Evolutionary conservation across 2,888 invertebrate genomes (phyloP).

Genomic region (Polia nebulosa): DNA sequence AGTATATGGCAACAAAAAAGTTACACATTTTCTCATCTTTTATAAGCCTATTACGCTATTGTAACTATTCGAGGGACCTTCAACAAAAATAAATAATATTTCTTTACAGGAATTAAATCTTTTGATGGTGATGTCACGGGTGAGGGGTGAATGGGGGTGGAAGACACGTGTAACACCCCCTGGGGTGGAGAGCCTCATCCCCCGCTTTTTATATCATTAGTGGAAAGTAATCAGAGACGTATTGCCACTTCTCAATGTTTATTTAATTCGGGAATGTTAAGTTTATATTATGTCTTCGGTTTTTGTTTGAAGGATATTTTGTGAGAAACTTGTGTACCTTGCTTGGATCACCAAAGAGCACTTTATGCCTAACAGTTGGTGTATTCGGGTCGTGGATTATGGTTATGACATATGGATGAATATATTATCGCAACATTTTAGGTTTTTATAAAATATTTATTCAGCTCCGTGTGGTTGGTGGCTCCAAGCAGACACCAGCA

Average conservation of each 20-base stretch:
- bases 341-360: neutral
- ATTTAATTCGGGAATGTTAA: slow-evolving; percentile 8
- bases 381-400: neutral
- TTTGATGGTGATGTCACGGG: slow-evolving; percentile 28
- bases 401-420: neutral
- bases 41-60: slow-evolving; percentile 29
- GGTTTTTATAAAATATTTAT: neutral
- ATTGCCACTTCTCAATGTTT: slow-evolving; percentile 12
- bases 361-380: neutral
- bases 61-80: slow-evolving; percentile 6
- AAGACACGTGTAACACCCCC: slow-evolving; percentile 50
- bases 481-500: too few species aligned
- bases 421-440: neutral
- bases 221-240: slow-evolving; percentile 41
- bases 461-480: too few species aligned
- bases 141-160: slow-evolving; percentile 17
- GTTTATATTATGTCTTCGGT: neutral
- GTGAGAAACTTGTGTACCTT: neutral
- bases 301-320: neutral
- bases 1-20: too few species aligned
- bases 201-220: slow-evolving; percentile 41
- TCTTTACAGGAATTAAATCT: slow-evolving; percentile 52
- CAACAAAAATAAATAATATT: slow-evolving; percentile 42
- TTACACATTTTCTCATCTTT: neutral
- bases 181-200: neutral